Percentiles rank a stretch among this genome's conserved stretches.
Evolutionary conservation across 2,888 invertebrate genomes (phyloP).

Genomic region (Cabera pusaria): DNA sequence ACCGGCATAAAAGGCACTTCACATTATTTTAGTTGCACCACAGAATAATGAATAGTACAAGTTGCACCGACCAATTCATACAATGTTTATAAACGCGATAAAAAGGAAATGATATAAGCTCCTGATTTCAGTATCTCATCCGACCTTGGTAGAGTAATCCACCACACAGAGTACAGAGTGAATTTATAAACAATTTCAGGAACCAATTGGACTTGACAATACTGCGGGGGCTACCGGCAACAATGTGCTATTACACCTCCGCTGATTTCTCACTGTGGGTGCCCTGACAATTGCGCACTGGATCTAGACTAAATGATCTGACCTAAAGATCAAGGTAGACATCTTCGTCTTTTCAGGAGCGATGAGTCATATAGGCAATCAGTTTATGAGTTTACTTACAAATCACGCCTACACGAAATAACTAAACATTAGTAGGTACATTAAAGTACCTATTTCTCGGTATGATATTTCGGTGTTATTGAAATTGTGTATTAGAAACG

Average conservation of each 20-base stretch:
- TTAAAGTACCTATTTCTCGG: no score
- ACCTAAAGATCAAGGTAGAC: constrained; percentile 56
- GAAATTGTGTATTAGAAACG: constrained; percentile 5
- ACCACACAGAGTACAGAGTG: constrained; percentile 13
- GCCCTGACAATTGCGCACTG: constrained; percentile 45
- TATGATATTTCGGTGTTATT: constrained; percentile 14
- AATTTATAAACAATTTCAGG: constrained; percentile 43
- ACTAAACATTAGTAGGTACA: constrained; percentile 2
- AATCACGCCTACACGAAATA: constrained; percentile 12
- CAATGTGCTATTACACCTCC: constrained; percentile 66
- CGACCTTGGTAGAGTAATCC: constrained; percentile 39
- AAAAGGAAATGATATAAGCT: constrained; percentile 49
- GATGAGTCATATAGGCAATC: constrained; percentile 6
- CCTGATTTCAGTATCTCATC: constrained; percentile 35
- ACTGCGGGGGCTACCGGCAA: constrained; percentile 53
- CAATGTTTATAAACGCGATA: no score
- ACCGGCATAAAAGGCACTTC: no score
- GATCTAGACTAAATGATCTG: constrained; percentile 59
- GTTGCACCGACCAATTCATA: no score
- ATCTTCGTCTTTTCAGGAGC: constrained; percentile 14
- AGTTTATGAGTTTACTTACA: constrained; percentile 9
- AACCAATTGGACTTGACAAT: constrained; percentile 42
- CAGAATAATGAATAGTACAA: no score
- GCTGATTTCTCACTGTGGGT: constrained; percentile 54
- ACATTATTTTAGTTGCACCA: no score